Base-by-base conservation (phyloP, 1,140 invertebrate genomes). In the Caenorhabditis inopinata region DNA sequence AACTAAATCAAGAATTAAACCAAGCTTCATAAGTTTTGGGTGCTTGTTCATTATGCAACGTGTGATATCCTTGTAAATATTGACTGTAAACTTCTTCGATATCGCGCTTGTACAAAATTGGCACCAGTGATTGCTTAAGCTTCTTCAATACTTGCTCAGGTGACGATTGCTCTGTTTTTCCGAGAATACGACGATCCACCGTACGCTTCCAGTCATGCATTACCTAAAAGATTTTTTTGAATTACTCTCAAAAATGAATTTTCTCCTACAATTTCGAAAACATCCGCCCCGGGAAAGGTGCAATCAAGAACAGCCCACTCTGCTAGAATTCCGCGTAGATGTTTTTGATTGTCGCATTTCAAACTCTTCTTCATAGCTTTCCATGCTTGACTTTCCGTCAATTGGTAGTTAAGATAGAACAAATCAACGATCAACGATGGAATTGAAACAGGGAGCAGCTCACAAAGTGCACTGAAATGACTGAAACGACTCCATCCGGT, bases 401-500 rank as follows among this genome's bases (percentile, higher is more conserved):
- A 16, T 38, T 38, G 32, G 38, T 81, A 45, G 11, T 74, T 48
- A 1, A 77, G 18, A 48, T 77, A 81, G 51, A 51, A 32, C 18
- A 75, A 68, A 45, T 81, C 78, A 16, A 88, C 85, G n/a, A 83
- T 92, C 3, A 94, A 88, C 0, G 93, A 93, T 11, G 96, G 96
- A 78, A 98, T 89, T 2, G 93, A 92, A 0, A 91, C 90, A 14
- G 92, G 92, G 9, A 99, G 89, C 5, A 97, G 89, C 90, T 99
- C 96, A 89, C 95, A 97, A 14, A 97, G 90, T 0, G 94, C 92
- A 2, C 94, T 94, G 90, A 95, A 94, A 89, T 98, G 96, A 89
- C 96, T 95, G 87, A 94, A 96, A 12, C 88, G 85, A 23, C 81
- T 83, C 87, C 87, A 88, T 14, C 88, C 87, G 29, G 88, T 85